phyloP scores from a whole-genome alignment of 2,113 vertebrate genomes.

The Tenrec ecaudatus region DNA sequence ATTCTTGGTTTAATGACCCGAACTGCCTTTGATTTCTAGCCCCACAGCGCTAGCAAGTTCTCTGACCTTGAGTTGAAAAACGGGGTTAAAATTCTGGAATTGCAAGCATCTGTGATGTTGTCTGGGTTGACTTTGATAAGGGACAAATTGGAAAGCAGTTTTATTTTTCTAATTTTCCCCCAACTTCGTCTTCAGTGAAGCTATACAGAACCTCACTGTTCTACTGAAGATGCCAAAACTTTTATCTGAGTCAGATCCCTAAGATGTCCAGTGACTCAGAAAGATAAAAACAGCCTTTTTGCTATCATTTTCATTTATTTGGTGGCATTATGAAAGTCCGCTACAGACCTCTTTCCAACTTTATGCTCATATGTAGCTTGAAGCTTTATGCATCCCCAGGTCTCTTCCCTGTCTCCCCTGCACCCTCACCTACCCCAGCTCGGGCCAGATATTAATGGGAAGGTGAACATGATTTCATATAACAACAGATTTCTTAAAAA shows the following conservation, averaged over 20 bases:
- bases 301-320: slow-evolving; percentile 25
- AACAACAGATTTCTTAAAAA: no score
- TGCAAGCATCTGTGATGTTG: neutral
- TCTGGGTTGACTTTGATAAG: neutral
- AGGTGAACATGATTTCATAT: neutral
- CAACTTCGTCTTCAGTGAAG: neutral
- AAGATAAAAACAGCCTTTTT: neutral
- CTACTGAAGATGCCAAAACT: neutral
- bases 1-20: neutral
- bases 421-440: neutral
- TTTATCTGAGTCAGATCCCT: neutral
- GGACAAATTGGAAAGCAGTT: neutral
- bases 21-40: neutral
- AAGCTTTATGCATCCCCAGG: neutral
- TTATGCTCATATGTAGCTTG: neutral
- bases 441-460: neutral
- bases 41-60: neutral
- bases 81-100: slow-evolving; percentile 28
- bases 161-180: neutral
- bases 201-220: neutral
- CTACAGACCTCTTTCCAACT: neutral
- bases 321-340: neutral
- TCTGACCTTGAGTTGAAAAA: slow-evolving; percentile 1
- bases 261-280: neutral
- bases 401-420: neutral